These are phyloP conservation scores for Grammomys surdaster DNA, from an alignment of 2,113 vertebrate species.

Conservation along the genomic window DNA sequence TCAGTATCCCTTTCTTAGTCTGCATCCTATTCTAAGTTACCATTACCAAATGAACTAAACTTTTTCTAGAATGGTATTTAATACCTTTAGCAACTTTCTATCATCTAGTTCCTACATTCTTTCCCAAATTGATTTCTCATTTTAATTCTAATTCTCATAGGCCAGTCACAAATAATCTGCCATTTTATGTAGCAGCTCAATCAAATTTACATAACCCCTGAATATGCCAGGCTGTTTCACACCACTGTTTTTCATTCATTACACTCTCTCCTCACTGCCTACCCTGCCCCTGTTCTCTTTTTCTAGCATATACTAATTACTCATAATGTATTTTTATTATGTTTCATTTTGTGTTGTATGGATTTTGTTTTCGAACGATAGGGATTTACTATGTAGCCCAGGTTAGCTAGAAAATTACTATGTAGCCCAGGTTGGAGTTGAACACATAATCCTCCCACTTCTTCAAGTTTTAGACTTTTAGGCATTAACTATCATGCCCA, in stretches of 20 bases:
- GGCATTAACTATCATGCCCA: neutral
- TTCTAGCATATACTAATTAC: neutral
- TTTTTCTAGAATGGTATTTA: neutral
- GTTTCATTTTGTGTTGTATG: neutral
- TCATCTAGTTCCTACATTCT: neutral
- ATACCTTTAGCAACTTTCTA: neutral
- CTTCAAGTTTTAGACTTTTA: neutral
- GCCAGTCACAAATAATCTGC: neutral
- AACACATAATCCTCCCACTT: neutral
- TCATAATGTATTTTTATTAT: conserved; percentile 10
- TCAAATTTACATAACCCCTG: conserved; percentile 9
- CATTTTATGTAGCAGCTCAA: conserved; percentile 32
- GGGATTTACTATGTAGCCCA: neutral
- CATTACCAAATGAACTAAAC: neutral
- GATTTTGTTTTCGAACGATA: neutral
- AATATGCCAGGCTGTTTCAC: neutral
- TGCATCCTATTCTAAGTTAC: neutral
- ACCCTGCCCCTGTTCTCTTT: neutral
- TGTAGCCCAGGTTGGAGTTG: neutral
- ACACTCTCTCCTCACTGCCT: neutral
- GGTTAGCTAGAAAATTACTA: no score
- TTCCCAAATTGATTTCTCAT: neutral
- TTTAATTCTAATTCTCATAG: conserved; percentile 27
- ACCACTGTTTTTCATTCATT: neutral
- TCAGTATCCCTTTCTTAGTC: conserved; percentile 31